Percentiles rank a stretch among this genome's conserved stretches.
These are phyloP conservation scores for Varecia variegata DNA, from an alignment of 2,797 vertebrate species.

Conservation along the genomic window DNA sequence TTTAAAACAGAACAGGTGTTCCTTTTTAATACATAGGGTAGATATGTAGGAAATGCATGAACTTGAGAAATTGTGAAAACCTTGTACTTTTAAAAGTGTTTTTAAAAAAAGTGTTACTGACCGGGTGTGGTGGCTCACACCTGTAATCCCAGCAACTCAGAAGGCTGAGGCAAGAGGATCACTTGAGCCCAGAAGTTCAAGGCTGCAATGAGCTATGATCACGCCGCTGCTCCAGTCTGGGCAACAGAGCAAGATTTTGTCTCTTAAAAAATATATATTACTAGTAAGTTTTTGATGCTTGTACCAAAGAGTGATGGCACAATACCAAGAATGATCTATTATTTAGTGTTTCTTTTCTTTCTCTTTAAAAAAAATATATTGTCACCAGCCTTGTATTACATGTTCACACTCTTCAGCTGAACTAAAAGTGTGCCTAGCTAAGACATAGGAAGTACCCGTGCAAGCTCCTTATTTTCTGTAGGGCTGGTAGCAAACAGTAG, in stretches of 20 bases:
- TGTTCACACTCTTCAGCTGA: neutral
- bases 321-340: neutral
- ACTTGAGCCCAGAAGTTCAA: neutral
- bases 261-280: neutral
- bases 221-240: neutral
- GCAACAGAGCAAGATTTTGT: neutral
- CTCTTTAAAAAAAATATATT: neutral
- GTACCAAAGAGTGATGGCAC: neutral
- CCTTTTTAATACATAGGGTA: neutral
- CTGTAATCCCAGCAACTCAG: neutral
- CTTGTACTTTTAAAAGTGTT: neutral
- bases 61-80: neutral
- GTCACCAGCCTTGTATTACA: neutral
- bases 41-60: neutral
- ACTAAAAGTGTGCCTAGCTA: neutral
- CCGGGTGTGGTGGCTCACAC: neutral
- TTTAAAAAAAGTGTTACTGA: neutral
- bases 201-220: neutral
- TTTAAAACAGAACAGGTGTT: constrained; percentile 5
- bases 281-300: neutral
- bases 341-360: constrained; percentile 10
- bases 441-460: neutral
- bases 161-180: neutral
- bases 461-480: neutral
- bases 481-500: neutral